A percentile compares a stretch with the other conserved stretches of the same genome.
phyloP scores from a whole-genome alignment of 1,140 invertebrate species.

The Myzus persicae region DNA sequence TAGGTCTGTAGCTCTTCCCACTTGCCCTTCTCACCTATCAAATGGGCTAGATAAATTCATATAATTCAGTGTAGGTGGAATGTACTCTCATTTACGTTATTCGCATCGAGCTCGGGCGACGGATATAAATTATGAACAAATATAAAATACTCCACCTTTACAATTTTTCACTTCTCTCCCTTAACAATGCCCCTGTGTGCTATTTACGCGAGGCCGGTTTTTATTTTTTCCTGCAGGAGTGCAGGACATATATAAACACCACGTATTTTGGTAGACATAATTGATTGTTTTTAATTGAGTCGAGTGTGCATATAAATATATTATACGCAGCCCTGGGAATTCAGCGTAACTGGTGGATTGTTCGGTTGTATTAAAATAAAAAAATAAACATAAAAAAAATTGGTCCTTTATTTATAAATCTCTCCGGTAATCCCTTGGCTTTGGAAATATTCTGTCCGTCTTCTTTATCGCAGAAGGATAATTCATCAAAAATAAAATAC shows the following conservation, averaged over 20 bases:
- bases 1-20: background rate
- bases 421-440: conserved; percentile 37
- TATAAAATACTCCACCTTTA: conserved; percentile 1
- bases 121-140: conserved; percentile 42
- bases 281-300: conserved; percentile 55
- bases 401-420: conserved; percentile 38
- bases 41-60: background rate
- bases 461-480: conserved; percentile 35
- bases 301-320: conserved; percentile 24
- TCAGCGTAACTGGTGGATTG: background rate
- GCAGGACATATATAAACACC: conserved; percentile 31
- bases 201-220: background rate
- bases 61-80: background rate
- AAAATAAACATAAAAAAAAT: conserved; percentile 15
- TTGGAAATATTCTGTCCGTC: background rate
- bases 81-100: background rate
- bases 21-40: background rate
- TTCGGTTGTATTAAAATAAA: background rate
- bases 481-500: conserved; percentile 51
- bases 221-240: background rate
- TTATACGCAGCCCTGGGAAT: background rate
- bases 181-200: conserved; percentile 47
- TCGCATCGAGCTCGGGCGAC: background rate
- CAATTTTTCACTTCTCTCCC: background rate
- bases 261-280: conserved; percentile 38